A percentile compares a stretch with the other conserved stretches of the same genome.
Conservation (phyloP, 2,797 vertebrate genomes). For the Thamnophis elegans region DNA sequence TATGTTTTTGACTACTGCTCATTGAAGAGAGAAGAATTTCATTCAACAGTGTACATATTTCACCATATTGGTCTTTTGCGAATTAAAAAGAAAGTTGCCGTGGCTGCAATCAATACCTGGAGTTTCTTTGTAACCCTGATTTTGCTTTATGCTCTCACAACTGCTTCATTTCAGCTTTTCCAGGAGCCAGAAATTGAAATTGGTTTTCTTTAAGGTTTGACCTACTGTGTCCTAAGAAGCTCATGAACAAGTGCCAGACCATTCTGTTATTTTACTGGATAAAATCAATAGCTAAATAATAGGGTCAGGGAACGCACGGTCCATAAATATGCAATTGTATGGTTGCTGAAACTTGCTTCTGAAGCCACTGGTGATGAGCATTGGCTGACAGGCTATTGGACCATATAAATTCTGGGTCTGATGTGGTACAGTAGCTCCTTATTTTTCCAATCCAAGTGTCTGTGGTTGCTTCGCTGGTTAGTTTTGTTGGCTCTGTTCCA, state of each 20-base stretch:
- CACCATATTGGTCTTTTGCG: background rate
- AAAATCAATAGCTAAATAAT: conserved; percentile 24
- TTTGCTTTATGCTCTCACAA: background rate
- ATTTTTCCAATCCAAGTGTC: conserved; percentile 40
- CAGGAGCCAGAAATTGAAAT: background rate
- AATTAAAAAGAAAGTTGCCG: background rate
- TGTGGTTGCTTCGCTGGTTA: conserved; percentile 47
- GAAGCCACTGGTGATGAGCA: conserved; percentile 23
- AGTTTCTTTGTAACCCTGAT: background rate
- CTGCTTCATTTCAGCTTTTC: background rate
- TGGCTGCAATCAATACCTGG: background rate
- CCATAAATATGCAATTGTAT: background rate
- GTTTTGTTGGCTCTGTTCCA: conserved; percentile 38
- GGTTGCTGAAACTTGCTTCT: conserved; percentile 15
- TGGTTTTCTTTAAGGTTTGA: background rate
- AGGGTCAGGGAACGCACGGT: conserved; percentile 23
- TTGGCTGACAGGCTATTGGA: background rate
- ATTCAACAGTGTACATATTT: background rate
- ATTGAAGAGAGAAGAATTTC: background rate
- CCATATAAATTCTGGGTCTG: background rate
- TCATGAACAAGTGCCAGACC: background rate
- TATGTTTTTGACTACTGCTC: background rate
- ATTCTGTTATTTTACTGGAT: conserved; percentile 18
- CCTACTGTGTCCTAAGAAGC: background rate
- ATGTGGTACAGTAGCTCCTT: conserved; percentile 28